A percentile compares a stretch with the other conserved stretches of the same genome.
phyloP scores from a whole-genome alignment of 2,113 vertebrate species.

The Oryzias celebensis region DNA sequence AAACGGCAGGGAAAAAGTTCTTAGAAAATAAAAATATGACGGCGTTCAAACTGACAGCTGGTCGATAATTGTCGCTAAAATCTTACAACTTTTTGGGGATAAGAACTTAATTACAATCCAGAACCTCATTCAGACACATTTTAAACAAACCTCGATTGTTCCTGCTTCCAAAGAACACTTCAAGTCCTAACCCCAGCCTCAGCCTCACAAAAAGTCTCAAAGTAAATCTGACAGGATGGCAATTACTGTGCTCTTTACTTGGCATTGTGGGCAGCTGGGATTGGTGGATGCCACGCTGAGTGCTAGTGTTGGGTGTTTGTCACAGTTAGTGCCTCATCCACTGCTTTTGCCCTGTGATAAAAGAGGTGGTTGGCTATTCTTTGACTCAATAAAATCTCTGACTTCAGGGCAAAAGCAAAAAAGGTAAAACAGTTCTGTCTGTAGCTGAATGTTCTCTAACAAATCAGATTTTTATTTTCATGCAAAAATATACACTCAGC shows the following conservation, averaged over 20 bases:
- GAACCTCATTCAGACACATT: slow-evolving; percentile 41
- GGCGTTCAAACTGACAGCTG: slow-evolving; percentile 44
- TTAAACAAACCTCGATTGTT: slow-evolving; percentile 64
- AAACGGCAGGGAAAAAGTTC: slow-evolving; percentile 37
- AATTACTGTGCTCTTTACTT: slow-evolving; percentile 68
- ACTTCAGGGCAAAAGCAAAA: slow-evolving; percentile 17
- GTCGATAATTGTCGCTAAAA: slow-evolving; percentile 51
- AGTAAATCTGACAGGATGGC: slow-evolving; percentile 66
- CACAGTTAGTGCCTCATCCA: slow-evolving; percentile 46
- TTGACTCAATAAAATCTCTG: slow-evolving; percentile 11
- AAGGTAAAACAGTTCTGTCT: not conserved
- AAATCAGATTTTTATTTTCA: not conserved
- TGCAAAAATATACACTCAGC: too few species aligned
- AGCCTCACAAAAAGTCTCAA: slow-evolving; percentile 57
- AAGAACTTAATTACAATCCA: slow-evolving; percentile 64
- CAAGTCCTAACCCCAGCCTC: slow-evolving; percentile 35
- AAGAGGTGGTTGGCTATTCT: slow-evolving; percentile 37
- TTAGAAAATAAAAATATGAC: slow-evolving; percentile 24
- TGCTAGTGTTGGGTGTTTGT: slow-evolving; percentile 48
- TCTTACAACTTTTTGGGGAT: slow-evolving; percentile 51
- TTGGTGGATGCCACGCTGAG: slow-evolving; percentile 58
- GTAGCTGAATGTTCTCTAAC: not conserved
- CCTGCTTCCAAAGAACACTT: slow-evolving; percentile 53
- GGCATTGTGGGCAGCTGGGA: slow-evolving; percentile 53
- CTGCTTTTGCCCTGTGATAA: slow-evolving; percentile 40